Evolutionary conservation across 2,888 invertebrate species (phyloP).

Genomic region (Tiliacea aurago): DNA sequence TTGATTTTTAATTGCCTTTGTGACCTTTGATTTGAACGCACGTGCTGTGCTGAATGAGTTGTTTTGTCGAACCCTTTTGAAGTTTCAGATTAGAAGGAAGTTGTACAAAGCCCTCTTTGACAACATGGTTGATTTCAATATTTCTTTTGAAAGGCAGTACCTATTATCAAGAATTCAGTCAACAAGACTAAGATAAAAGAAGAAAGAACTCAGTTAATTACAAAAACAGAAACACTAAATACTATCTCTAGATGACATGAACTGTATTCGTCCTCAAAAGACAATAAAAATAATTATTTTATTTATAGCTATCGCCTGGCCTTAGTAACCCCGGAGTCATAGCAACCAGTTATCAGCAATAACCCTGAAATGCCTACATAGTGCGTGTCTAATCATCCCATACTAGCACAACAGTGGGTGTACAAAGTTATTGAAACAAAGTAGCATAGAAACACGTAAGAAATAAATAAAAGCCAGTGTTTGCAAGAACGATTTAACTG

Average conservation of each 20-base stretch:
- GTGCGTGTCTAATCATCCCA: constrained; percentile 47
- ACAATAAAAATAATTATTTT: constrained; percentile 38
- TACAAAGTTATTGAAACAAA: constrained; percentile 45
- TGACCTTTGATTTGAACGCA: constrained; percentile 42
- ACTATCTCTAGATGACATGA: constrained; percentile 32
- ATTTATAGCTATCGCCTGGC: constrained; percentile 54
- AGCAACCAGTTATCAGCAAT: constrained; percentile 57
- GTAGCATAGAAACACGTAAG: constrained; percentile 48
- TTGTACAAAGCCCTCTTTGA: not conserved
- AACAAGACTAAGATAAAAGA: constrained; percentile 16
- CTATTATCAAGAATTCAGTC: not conserved
- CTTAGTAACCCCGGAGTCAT: constrained; percentile 50
- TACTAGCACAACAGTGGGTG: constrained; percentile 5
- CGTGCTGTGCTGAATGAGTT: constrained; percentile 20
- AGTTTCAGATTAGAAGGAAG: constrained; percentile 2
- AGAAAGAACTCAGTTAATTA: constrained; percentile 5
- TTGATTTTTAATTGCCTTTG: constrained; percentile 38
- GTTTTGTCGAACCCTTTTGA: not conserved
- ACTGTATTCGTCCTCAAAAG: constrained; percentile 41
- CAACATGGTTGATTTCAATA: not conserved
- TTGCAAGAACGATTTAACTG: constrained; percentile 54
- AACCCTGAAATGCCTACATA: constrained; percentile 59
- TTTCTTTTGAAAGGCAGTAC: constrained; percentile 4
- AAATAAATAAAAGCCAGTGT: constrained; percentile 49
- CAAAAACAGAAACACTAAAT: constrained; percentile 18